These are phyloP conservation scores for Noctua janthe DNA, from an alignment of 2,888 invertebrate species.

Conservation along the genomic window DNA sequence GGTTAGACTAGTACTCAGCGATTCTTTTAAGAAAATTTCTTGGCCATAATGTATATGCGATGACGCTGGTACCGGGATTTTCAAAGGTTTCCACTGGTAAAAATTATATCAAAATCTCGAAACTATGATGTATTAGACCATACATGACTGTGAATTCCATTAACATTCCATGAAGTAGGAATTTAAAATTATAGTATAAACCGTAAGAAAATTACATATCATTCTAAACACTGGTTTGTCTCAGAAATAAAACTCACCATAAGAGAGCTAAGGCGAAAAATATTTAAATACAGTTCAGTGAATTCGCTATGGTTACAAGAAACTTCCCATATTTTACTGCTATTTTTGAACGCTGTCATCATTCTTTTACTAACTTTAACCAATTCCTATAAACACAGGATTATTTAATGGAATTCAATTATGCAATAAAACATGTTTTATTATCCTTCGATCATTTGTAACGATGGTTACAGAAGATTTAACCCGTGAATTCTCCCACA, in stretches of 20 bases:
- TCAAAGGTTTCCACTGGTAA: neutral
- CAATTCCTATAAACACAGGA: constrained; percentile 47
- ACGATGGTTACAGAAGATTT: constrained; percentile 57
- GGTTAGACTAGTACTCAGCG: neutral
- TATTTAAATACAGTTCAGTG: neutral
- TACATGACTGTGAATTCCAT: too few relatives aligned
- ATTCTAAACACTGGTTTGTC: neutral
- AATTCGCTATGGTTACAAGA: neutral
- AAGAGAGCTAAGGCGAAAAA: neutral
- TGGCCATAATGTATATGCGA: neutral
- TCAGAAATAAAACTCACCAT: neutral
- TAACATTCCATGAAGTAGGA: neutral
- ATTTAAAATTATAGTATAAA: neutral
- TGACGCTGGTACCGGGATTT: neutral
- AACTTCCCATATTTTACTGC: neutral
- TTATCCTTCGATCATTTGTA: constrained; percentile 59
- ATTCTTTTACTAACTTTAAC: constrained; percentile 32
- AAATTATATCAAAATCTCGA: neutral
- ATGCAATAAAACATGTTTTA: constrained; percentile 64
- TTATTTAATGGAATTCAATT: constrained; percentile 44
- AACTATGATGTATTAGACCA: neutral
- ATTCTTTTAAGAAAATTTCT: neutral
- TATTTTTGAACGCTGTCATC: neutral
- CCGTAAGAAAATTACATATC: neutral
- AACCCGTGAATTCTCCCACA: constrained; percentile 50